Evolutionary conservation across 2,113 vertebrate species (phyloP), one percentile per base, ranked within the genome.

Genomic region (Centropus bengalensis): DNA sequence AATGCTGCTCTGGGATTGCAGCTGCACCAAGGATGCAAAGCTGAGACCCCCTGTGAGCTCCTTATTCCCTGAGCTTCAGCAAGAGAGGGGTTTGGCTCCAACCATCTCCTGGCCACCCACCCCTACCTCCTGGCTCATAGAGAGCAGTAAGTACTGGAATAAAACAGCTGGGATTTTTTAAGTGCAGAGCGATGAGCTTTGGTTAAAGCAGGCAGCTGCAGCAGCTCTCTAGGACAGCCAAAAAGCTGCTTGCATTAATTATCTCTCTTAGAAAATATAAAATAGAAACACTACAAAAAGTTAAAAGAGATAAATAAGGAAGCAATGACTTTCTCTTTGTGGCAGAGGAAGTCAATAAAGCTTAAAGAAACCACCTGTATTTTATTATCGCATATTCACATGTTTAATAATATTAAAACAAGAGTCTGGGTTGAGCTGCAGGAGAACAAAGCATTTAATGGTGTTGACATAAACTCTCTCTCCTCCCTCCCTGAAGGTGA

Each of bases 401-500:
- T 12, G 17, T 74, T 88, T 86, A 91, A 82, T 77, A 21, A 22
- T 62, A n/a, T 86, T 82, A 81, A 86, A 91, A 80, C 14, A 63
- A 63, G 70, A 85, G 55, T 82, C 71, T 94, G 44, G 38, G 28
- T 32, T 77, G 60, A 95, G 89, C 75, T 94, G 79, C 68, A 93
- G 82, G 75, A 88, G 89, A 91, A 89, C 68, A 77, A 67, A 95
- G 71, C 38, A 49, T 18, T 94, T 93, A 93, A 91, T 88, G 82
- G 44, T 88, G 79, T 85, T 82, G 79, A 81, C 47, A 67, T 22
- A 63, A 77, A 47, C 68, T 33, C 38, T 70, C 32, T 51, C 87
- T 89, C 55, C 82, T 93, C 91, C 71, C 44, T 83, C 24, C 89
- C 89, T 76, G 93, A 95, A 91, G 88, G 94, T 97, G 88, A 83